Evolutionary conservation across 2,888 invertebrate genomes (phyloP).

Genomic region (Netelia melanura): DNA sequence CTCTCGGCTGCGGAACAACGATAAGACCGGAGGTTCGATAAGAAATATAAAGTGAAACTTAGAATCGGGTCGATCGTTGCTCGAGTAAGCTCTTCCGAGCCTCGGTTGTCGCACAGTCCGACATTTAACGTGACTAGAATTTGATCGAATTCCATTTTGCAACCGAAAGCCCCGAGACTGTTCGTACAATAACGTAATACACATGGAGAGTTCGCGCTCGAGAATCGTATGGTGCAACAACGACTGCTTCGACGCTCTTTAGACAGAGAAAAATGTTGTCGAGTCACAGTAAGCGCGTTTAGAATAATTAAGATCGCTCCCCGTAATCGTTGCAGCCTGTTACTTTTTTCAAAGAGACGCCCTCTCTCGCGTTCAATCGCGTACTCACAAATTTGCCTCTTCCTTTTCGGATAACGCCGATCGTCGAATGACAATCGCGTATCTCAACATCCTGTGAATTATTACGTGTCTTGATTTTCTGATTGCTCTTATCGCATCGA

Average conservation of each 20-base stretch:
- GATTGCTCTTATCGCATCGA: no score
- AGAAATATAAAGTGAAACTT: not conserved
- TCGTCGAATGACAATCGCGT: conserved; percentile 31
- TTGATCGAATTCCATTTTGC: conserved; percentile 47
- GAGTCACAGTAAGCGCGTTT: conserved; percentile 37
- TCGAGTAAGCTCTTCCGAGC: conserved; percentile 10
- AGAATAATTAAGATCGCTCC: conserved; percentile 56
- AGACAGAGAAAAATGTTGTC: not conserved
- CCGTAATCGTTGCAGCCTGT: conserved; percentile 50
- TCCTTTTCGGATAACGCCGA: conserved; percentile 42
- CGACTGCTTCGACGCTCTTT: conserved; percentile 36
- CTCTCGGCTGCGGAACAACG: conserved; percentile 20
- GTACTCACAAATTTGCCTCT: not conserved
- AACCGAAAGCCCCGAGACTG: conserved; percentile 42
- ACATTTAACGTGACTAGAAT: conserved; percentile 61
- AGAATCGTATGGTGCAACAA: conserved; percentile 52
- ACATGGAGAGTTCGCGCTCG: not conserved
- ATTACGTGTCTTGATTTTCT: conserved; percentile 16
- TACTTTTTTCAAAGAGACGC: conserved; percentile 14
- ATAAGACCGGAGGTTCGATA: not conserved
- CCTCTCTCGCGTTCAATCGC: not conserved
- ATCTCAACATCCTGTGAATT: conserved; percentile 43
- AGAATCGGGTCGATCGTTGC: conserved; percentile 12
- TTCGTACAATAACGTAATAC: conserved; percentile 45
- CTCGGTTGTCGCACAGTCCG: conserved; percentile 25